Evolutionary conservation across 2,113 vertebrate genomes (phyloP), one percentile per base, ranked within the genome.

Genomic region (Benitochromis conjunctus): DNA sequence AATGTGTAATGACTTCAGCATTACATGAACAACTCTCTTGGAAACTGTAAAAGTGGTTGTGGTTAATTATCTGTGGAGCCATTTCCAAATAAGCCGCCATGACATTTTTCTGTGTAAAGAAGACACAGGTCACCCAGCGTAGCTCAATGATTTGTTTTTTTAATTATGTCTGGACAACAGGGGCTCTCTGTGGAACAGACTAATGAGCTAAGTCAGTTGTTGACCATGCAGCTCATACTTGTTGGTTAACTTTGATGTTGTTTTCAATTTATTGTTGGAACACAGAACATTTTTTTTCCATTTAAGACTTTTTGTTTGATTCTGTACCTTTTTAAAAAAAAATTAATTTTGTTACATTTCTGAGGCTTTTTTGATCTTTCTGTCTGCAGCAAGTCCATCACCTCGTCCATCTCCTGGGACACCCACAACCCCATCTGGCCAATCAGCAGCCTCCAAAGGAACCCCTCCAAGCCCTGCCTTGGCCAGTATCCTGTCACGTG

Each of bases 401-500:
- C 95, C 97, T 1, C 97, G 97, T 82, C 98, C 97, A 3, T 97
- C 98, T 0, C 98, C 98, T 0, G 97, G 97, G 77, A 98, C 97
- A 3, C 97, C 98, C 0, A 97, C 97, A 1, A 97, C 97, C 79
- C 97, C 98, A 1, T 96, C 97, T 7, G 94, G 92, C 78, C 97
- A 97, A 13, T 89, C 96, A 0, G 86, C 96, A 4, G 81, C 93
- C 90, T 88, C 97, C 83, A 99, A 99, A 96, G 89, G 96, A 7
- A 94, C 97, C 2, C 93, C 92, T 4, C 80, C 97, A 6, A 95
- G 97, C 24, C 94, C 97, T 0, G 91, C 98, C 0, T 92, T 99
- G 90, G 99, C 98, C 53, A 99, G 97, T 88, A 98, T 99, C 81
- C 95, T 99, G 91, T 99, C 99, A 11, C 98, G 98, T 66, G 98